Evolutionary conservation across 2,113 vertebrate species (phyloP), one percentile per base, ranked within the genome.

Genomic region (Scartelaos histophorus): DNA sequence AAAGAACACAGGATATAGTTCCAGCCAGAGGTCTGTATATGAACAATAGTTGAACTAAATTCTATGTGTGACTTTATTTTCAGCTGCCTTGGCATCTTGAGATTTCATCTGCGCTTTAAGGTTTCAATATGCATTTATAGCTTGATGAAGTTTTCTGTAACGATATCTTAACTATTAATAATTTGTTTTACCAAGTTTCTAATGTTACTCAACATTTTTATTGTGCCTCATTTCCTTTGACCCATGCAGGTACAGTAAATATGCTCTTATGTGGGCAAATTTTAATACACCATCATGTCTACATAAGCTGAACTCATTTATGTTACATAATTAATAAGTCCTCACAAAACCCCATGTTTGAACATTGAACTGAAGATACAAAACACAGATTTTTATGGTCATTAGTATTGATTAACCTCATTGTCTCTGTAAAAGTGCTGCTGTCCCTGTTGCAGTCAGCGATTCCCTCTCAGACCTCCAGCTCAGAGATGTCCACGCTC

Each of bases 401-500:
- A 70, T 77, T 69, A 67, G 47, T 78, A 67, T 51, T 60, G n/a
- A 83, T 88, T 81, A 72, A 65, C 47, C 65, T 84, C 69, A 83
- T 84, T 83, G 77, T 75, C 78, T 73, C 65, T 60, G 65, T 70
- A 47, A 79, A 80, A 74, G 60, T 62, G 43, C 69, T 49, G 79
- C 69, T 87, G 45, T 69, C 70, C 70, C 75, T 85, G 69, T 76
- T 76, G 56, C 74, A 58, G 78, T 85, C 76, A 57, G 70, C 70
- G 74, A 22, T 76, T 81, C 74, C 22, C 67, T 47, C 38, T 34
- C 29, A 54, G 85, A 85, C 83, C 82, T 73, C 66, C 35, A 22
- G 62, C 81, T 67, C 79, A 45, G 75, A 79, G 53, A 78, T 67
- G 80, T 80, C 71, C 84, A 66, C 82, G 71, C 82, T 86, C 78